Percentiles rank a stretch among this genome's conserved stretches.
Conservation (phyloP, 2,888 invertebrate species). For the Hydrotaea diabolus region DNA sequence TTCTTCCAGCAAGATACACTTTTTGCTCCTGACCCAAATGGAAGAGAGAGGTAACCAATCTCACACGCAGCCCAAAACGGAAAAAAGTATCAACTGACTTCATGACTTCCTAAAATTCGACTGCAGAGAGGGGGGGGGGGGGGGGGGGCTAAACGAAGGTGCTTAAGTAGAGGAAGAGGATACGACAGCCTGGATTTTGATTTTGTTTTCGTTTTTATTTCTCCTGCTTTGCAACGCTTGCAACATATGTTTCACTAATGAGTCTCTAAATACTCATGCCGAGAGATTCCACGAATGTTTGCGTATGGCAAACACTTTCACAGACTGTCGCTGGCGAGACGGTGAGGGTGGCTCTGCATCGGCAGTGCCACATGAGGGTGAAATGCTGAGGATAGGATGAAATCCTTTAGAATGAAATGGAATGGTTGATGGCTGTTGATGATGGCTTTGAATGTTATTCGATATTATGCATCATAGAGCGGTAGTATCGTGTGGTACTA, state of each 20-base stretch:
- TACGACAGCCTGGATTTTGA: constrained; percentile 51
- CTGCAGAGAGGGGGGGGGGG: background rate
- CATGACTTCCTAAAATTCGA: constrained; percentile 53
- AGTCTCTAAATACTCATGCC: constrained; percentile 62
- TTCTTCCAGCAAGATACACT: constrained; percentile 43
- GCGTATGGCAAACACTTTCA: constrained; percentile 23
- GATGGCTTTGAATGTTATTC: constrained; percentile 73
- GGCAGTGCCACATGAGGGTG: background rate
- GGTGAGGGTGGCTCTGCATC: background rate
- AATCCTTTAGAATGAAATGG: background rate
- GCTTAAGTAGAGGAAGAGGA: constrained; percentile 31
- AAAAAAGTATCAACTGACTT: constrained; percentile 54
- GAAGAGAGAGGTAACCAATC: background rate
- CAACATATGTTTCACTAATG: constrained; percentile 67
- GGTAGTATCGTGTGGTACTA: background rate
- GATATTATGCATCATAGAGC: constrained; percentile 75
- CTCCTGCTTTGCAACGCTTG: constrained; percentile 49
- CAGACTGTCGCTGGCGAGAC: background rate
- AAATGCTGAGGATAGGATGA: background rate
- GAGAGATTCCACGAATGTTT: constrained; percentile 44
- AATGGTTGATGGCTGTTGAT: constrained; percentile 7
- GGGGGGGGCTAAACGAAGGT: constrained; percentile 14
- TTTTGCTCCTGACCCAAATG: constrained; percentile 7
- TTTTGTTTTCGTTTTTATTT: background rate
- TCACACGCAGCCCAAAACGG: background rate